Evolutionary conservation across 2,888 invertebrate species (phyloP).

Genomic region (Nomada flava): DNA sequence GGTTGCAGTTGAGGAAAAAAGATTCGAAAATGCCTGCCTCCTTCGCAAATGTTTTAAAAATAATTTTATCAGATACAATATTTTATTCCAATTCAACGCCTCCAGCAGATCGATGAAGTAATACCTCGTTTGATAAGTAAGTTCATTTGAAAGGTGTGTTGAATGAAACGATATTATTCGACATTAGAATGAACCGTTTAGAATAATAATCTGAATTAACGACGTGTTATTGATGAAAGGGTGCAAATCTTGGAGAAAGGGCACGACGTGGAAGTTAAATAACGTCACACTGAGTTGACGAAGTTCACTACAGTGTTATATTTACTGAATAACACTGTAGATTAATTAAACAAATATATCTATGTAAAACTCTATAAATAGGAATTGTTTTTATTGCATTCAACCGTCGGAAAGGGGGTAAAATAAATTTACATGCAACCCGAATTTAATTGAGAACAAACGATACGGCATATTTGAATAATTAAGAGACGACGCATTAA

Average conservation of each 20-base stretch:
- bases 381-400: no score
- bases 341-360: no score
- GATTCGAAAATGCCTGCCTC: slow-evolving; percentile 4
- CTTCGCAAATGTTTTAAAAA: background rate
- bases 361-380: no score
- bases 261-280: background rate
- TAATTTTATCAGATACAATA: no score
- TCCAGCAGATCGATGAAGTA: no score
- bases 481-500: background rate
- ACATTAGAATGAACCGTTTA: no score
- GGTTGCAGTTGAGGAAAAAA: slow-evolving; percentile 22
- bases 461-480: background rate
- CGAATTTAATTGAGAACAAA: background rate
- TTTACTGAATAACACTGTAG: slow-evolving; percentile 5
- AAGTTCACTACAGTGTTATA: background rate
- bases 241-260: background rate
- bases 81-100: no score
- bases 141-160: no score
- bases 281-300: background rate
- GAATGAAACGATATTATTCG: no score
- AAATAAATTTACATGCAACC: background rate
- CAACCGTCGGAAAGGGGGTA: background rate
- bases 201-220: no score
- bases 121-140: no score
- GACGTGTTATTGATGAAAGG: background rate